phyloP scores from a whole-genome alignment of 2,113 vertebrate species.

The Eudyptes chrysolophus region DNA sequence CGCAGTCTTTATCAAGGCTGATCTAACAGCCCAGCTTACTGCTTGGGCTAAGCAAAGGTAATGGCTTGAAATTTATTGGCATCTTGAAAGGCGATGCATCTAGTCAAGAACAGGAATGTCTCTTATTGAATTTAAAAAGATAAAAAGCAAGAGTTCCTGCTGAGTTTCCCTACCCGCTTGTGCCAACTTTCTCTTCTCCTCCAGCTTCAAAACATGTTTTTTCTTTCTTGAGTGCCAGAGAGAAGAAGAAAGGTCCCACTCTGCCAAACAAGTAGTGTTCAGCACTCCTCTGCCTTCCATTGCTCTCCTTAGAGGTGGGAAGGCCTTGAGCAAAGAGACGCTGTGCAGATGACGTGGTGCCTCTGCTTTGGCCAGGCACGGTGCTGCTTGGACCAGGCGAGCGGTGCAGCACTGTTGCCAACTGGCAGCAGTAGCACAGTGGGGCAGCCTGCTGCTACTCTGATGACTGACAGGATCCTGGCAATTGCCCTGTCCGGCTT shows the following conservation, averaged over 20 bases:
- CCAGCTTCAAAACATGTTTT: conserved; percentile 45
- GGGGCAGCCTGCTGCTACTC: neutral
- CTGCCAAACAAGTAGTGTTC: neutral
- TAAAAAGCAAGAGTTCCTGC: conserved; percentile 34
- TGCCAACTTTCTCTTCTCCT: conserved; percentile 43
- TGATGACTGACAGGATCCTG: neutral
- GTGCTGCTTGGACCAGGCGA: neutral
- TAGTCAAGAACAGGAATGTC: neutral
- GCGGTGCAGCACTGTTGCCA: accelerated
- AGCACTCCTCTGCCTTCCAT: neutral
- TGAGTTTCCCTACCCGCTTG: neutral
- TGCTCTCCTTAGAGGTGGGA: neutral
- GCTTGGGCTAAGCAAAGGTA: neutral
- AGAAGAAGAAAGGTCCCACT: neutral
- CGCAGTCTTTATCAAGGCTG: neutral
- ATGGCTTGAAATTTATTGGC: conserved; percentile 39
- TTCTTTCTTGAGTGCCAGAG: neutral
- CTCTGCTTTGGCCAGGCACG: neutral
- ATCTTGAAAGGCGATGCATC: neutral
- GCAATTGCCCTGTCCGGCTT: neutral
- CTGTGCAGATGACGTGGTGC: neutral
- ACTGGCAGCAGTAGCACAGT: neutral
- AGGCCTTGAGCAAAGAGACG: neutral
- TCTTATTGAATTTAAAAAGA: conserved; percentile 37
- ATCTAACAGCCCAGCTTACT: conserved; percentile 7